Percentiles rank a stretch among this genome's conserved stretches.
phyloP scores from a whole-genome alignment of 2,113 vertebrate genomes.

The Mustela lutreola region DNA sequence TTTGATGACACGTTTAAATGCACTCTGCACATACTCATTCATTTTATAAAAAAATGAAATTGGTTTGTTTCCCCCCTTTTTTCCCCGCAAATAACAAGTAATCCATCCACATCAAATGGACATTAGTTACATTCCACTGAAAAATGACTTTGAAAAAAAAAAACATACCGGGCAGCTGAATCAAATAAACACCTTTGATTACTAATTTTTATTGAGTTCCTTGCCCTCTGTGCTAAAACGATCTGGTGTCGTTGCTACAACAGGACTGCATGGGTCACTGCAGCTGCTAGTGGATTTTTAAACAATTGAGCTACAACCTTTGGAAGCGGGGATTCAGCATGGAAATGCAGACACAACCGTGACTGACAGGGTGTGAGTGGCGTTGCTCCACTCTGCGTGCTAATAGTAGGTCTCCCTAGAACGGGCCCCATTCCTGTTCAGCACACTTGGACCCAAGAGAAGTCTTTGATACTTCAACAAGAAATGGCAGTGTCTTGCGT shows the following conservation, averaged over 20 bases:
- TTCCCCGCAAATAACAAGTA: slow-evolving; percentile 53
- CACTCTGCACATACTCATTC: not conserved
- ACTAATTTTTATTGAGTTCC: slow-evolving; percentile 72
- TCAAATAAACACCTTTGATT: slow-evolving; percentile 63
- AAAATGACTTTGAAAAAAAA: slow-evolving; percentile 8
- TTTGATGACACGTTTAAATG: slow-evolving; percentile 56
- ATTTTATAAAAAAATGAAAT: not conserved
- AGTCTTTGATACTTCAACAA: slow-evolving; percentile 81
- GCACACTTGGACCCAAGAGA: slow-evolving; percentile 76
- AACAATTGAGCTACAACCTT: slow-evolving; percentile 74
- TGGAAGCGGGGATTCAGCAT: slow-evolving; percentile 81
- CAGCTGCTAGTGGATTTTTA: slow-evolving; percentile 67
- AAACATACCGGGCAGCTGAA: not conserved
- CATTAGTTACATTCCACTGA: not conserved
- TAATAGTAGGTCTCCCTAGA: slow-evolving; percentile 57
- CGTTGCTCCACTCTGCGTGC: slow-evolving; percentile 51
- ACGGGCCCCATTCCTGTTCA: slow-evolving; percentile 40
- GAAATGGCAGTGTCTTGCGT: slow-evolving; percentile 75
- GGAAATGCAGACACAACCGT: slow-evolving; percentile 80
- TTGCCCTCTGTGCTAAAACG: not conserved
- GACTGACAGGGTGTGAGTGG: slow-evolving; percentile 55
- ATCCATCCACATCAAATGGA: not conserved
- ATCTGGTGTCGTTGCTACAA: slow-evolving; percentile 60
- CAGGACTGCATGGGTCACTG: slow-evolving; percentile 61
- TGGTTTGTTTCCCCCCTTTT: not conserved